phyloP scores from a whole-genome alignment of 2,113 vertebrate genomes.

The Gobio gobio region DNA sequence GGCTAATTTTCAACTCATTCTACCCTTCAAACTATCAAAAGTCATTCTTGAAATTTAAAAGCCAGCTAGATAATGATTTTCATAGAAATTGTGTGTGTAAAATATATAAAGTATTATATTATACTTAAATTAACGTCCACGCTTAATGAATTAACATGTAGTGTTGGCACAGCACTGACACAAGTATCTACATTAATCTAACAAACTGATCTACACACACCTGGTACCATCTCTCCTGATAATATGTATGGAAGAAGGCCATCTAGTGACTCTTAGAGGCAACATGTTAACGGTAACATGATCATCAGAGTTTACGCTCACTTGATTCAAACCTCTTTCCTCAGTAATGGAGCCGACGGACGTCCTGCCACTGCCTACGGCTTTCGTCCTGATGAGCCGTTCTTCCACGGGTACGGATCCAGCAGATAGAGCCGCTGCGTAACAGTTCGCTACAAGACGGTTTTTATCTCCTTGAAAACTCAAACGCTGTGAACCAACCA shows the following conservation, averaged over 20 bases:
- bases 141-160: background rate
- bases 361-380: constrained; percentile 90
- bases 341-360: constrained; percentile 80
- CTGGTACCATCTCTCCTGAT: background rate
- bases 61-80: background rate
- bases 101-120: background rate
- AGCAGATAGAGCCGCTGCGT: constrained; percentile 64
- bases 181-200: no score
- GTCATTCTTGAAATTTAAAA: background rate
- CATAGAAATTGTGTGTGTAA: background rate
- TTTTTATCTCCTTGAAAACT: background rate
- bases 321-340: constrained; percentile 28
- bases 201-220: background rate
- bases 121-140: background rate
- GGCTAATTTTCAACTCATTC: background rate
- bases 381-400: constrained; percentile 89
- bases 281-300: background rate
- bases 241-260: constrained; percentile 24
- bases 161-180: background rate
- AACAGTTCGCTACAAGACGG: background rate
- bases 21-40: background rate
- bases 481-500: background rate
- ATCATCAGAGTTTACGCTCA: background rate
- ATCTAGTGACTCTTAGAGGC: constrained; percentile 46
- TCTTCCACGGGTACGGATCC: constrained; percentile 81